Evolutionary conservation across 2,797 vertebrate species (phyloP).

Genomic region (Trachurus trachurus): DNA sequence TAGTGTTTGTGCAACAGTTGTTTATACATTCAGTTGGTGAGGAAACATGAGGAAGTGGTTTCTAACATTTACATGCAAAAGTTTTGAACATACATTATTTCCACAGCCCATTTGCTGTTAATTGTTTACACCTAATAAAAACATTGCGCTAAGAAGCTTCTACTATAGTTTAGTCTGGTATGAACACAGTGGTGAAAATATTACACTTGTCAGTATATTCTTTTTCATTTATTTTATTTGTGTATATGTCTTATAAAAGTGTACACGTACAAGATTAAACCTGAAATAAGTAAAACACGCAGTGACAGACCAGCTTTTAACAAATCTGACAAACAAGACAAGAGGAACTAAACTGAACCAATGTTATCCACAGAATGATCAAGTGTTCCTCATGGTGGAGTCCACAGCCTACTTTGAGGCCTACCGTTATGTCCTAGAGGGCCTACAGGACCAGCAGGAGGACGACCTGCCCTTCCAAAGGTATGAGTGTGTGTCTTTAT

Average conservation of each 20-base stretch:
- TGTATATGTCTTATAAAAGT: too few species aligned
- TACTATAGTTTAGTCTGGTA: not conserved
- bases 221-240: not conserved
- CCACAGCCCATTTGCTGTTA: not conserved
- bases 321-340: not conserved
- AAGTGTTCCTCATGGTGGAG: slow-evolving; percentile 94
- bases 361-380: slow-evolving; percentile 62
- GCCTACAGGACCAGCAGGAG: slow-evolving; percentile 88
- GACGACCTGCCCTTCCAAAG: slow-evolving; percentile 93
- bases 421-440: slow-evolving; percentile 93
- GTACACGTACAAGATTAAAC: not conserved
- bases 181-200: not conserved
- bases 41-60: not conserved
- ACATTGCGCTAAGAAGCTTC: not conserved
- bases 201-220: not conserved
- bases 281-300: not conserved
- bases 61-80: not conserved
- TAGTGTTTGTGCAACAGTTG: not conserved
- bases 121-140: not conserved
- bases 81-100: not conserved
- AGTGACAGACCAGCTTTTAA: not conserved
- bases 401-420: slow-evolving; percentile 97
- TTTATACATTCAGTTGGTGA: not conserved
- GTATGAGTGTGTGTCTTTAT: slow-evolving; percentile 52
- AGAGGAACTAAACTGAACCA: not conserved